These are phyloP conservation scores for Stenurella melanura DNA, from an alignment of 2,888 invertebrate genomes.

Conservation along the genomic window DNA sequence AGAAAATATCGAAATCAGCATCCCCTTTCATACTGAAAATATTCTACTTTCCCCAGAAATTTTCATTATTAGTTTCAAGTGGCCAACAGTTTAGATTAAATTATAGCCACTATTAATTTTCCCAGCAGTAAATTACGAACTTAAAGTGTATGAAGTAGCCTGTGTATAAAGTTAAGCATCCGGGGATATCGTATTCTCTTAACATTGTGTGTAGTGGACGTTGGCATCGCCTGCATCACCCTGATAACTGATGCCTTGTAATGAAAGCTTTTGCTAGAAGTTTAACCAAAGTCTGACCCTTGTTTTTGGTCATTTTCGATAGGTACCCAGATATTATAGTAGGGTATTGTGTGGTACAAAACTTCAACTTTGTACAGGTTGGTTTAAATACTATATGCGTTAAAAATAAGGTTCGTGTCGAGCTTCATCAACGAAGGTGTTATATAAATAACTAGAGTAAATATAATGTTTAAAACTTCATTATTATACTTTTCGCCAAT, in stretches of 20 bases:
- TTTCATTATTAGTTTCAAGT: no score
- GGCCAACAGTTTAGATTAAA: conserved; percentile 16
- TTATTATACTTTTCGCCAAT: no score
- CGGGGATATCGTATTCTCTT: conserved; percentile 43
- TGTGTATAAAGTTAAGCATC: conserved; percentile 45
- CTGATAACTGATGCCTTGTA: conserved; percentile 36
- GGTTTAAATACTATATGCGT: not conserved
- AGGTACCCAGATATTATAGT: not conserved
- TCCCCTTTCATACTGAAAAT: no score
- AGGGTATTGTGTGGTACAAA: not conserved
- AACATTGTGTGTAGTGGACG: conserved; percentile 37
- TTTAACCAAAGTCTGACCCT: conserved; percentile 33
- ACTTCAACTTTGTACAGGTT: not conserved
- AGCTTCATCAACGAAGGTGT: no score
- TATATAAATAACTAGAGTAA: no score
- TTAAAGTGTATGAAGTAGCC: conserved; percentile 51
- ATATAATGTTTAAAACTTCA: no score
- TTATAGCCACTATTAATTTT: conserved; percentile 48
- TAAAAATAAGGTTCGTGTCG: not conserved
- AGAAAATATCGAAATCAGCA: no score
- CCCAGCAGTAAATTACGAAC: conserved; percentile 47
- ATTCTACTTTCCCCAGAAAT: no score
- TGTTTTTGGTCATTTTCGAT: conserved; percentile 24
- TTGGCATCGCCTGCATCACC: conserved; percentile 37
- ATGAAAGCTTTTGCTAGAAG: conserved; percentile 25